Evolutionary conservation across 1,140 invertebrate genomes (phyloP).

Genomic region (Frieseomelitta varia): DNA sequence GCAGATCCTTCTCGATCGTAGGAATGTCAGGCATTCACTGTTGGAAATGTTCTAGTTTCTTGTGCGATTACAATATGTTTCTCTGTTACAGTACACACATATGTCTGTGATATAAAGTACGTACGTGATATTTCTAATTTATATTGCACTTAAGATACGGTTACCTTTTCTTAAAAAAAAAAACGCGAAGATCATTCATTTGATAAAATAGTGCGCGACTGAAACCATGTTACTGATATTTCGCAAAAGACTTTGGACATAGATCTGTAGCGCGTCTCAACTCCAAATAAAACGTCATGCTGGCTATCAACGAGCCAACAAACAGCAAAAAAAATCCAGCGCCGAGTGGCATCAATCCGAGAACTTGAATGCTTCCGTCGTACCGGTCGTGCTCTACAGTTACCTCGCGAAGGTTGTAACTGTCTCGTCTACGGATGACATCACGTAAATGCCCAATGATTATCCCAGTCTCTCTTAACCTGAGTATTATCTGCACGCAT

Average conservation of each 20-base stretch:
- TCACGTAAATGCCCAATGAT: conserved; percentile 66
- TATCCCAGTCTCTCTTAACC: conserved; percentile 71
- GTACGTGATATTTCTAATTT: no score
- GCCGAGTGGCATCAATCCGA: conserved; percentile 72
- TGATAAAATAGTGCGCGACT: no score
- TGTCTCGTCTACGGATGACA: conserved; percentile 68
- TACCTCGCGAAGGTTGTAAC: conserved; percentile 66
- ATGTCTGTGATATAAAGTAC: no score
- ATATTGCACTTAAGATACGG: no score
- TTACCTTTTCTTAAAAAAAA: no score
- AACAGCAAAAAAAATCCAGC: conserved; percentile 71
- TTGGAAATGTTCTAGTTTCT: no score
- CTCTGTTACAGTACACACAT: accelerated
- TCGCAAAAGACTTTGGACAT: no score
- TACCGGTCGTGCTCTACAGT: conserved; percentile 70
- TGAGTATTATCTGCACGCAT: conserved; percentile 66
- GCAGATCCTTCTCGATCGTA: no score
- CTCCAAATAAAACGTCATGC: conserved; percentile 71
- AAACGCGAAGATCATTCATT: no score
- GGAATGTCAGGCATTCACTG: no score
- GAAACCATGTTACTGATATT: conserved; percentile 11
- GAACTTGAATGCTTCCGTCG: conserved; percentile 48
- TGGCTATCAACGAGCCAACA: conserved; percentile 64
- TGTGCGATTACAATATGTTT: not conserved
- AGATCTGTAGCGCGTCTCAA: no score